These are phyloP conservation scores for Chelon auratus DNA, from an alignment of 2,797 vertebrate species.

Conservation along the genomic window DNA sequence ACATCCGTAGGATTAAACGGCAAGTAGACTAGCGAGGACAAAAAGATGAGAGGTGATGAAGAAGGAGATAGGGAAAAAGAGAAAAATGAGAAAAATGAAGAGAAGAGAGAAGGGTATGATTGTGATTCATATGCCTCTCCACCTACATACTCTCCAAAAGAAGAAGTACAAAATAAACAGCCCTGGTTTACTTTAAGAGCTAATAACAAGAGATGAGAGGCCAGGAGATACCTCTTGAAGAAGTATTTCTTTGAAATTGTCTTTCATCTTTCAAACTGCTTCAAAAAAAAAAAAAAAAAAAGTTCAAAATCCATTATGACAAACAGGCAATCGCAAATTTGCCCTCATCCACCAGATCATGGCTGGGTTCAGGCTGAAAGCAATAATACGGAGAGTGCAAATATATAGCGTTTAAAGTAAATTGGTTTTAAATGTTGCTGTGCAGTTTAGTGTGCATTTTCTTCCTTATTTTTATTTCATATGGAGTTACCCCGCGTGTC, in stretches of 20 bases:
- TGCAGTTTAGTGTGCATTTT: not conserved
- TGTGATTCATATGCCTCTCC: not conserved
- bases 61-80: not conserved
- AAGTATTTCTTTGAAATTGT: slow-evolving; percentile 7
- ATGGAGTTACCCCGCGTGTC: not conserved
- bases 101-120: not conserved
- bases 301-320: slow-evolving; percentile 32
- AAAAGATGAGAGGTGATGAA: not conserved
- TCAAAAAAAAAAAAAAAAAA: not conserved
- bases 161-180: slow-evolving; percentile 15
- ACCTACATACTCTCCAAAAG: not conserved
- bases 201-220: slow-evolving; percentile 17
- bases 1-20: too few relatives aligned
- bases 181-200: not conserved
- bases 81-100: not conserved
- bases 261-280: slow-evolving; percentile 45
- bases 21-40: not conserved
- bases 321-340: slow-evolving; percentile 24
- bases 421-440: slow-evolving; percentile 1
- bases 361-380: slow-evolving; percentile 13
- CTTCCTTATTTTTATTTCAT: not conserved
- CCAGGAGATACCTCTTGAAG: slow-evolving; percentile 1
- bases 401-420: slow-evolving; percentile 6
- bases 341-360: slow-evolving; percentile 5
- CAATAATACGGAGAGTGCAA: slow-evolving; percentile 5